These are phyloP conservation scores for Catharus ustulatus DNA, from an alignment of 2,797 vertebrate species.

Conservation along the genomic window DNA sequence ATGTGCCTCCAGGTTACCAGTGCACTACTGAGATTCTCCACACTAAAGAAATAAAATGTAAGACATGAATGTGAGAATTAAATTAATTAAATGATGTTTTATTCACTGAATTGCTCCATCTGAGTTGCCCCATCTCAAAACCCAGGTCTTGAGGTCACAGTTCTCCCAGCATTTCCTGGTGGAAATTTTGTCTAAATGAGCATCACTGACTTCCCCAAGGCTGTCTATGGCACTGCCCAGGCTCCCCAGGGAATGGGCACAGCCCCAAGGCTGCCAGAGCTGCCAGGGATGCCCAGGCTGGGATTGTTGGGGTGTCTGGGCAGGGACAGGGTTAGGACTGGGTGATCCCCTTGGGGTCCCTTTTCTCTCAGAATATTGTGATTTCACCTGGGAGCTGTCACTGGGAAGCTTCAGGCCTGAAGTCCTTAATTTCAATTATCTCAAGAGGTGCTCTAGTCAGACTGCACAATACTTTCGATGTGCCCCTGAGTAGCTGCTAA, in stretches of 20 bases:
- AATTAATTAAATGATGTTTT: neutral
- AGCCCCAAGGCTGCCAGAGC: neutral
- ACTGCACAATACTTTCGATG: neutral
- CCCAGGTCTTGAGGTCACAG: neutral
- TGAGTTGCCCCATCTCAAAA: neutral
- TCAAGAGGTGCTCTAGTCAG: neutral
- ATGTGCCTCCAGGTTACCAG: neutral
- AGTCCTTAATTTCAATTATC: neutral
- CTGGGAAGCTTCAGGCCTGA: neutral
- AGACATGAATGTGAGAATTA: neutral
- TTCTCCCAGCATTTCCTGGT: neutral
- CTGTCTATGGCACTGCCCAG: neutral
- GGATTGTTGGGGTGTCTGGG: neutral
- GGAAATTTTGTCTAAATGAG: neutral
- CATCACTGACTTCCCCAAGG: neutral
- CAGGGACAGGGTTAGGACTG: rapidly evolving
- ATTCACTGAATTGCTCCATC: neutral
- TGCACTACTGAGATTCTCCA: neutral
- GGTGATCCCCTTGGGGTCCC: rapidly evolving
- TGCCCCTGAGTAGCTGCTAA: neutral
- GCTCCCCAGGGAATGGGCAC: neutral
- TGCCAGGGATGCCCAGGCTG: neutral
- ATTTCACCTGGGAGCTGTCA: neutral
- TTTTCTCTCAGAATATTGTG: neutral
- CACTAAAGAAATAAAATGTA: neutral